Conservation (phyloP, 2,797 vertebrate species). For the Lophotriccus pileatus region DNA sequence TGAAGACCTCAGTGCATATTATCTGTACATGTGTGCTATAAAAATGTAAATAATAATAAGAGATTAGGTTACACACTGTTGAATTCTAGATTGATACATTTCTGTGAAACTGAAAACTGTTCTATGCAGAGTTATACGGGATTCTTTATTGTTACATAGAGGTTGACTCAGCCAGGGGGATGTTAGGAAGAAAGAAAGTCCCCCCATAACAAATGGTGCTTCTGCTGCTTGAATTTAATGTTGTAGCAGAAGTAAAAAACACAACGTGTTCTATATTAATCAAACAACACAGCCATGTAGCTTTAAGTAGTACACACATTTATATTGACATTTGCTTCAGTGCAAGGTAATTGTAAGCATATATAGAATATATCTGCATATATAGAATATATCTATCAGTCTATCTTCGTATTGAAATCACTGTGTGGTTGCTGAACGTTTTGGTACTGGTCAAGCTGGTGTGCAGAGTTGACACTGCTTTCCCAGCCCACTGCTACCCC, state of each 20-base stretch:
- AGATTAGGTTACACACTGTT: not conserved
- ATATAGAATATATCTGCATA: not conserved
- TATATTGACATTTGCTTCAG: not conserved
- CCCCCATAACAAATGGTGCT: not conserved
- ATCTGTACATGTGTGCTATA: not conserved
- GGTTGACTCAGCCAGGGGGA: not conserved
- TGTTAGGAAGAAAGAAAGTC: not conserved
- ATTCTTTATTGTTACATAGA: not conserved
- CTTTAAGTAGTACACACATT: not conserved
- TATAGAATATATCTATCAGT: not conserved
- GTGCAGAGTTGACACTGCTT: rapidly evolving
- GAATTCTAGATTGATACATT: not conserved
- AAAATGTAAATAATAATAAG: conserved; percentile 37
- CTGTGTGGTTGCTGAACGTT: not conserved
- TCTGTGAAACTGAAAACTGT: not conserved
- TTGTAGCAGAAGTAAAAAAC: not conserved
- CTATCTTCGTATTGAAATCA: not conserved
- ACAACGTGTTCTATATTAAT: not conserved
- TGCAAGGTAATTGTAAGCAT: not conserved
- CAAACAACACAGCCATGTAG: not conserved
- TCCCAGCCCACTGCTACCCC: not conserved
- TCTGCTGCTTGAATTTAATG: not conserved
- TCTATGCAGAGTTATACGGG: not conserved
- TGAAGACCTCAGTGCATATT: not conserved
- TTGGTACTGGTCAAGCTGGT: not conserved